A percentile compares a stretch with the other conserved stretches of the same genome.
phyloP scores from a whole-genome alignment of 2,113 vertebrate genomes.

The Solea solea region DNA sequence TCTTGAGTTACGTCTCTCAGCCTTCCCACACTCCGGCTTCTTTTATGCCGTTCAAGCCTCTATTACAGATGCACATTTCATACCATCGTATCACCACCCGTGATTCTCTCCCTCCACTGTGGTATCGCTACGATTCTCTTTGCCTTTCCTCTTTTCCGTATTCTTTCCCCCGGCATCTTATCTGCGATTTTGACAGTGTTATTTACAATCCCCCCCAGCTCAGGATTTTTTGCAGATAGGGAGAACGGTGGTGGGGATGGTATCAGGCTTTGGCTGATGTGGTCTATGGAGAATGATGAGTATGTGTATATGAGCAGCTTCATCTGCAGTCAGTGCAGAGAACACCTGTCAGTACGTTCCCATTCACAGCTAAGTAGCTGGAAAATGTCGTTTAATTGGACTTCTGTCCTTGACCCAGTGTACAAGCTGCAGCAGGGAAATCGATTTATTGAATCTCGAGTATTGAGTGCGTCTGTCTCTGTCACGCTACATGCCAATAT shows the following conservation, averaged over 20 bases:
- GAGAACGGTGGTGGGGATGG: conserved; percentile 53
- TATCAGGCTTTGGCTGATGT: conserved; percentile 52
- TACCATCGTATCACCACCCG: conserved; percentile 51
- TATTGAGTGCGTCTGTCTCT: too few relatives aligned
- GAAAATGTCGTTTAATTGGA: too few relatives aligned
- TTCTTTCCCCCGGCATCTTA: conserved; percentile 61
- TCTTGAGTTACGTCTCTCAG: conserved; percentile 21
- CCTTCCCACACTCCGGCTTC: conserved; percentile 8
- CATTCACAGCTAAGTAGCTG: too few relatives aligned
- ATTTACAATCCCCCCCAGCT: conserved; percentile 72
- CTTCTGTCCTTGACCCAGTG: too few relatives aligned
- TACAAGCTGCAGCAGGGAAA: too few relatives aligned
- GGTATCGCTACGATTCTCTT: conserved; percentile 63
- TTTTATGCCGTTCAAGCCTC: conserved; percentile 29
- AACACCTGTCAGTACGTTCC: not conserved
- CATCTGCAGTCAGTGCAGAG: conserved; percentile 56
- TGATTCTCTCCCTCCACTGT: conserved; percentile 37
- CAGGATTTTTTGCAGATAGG: conserved; percentile 64
- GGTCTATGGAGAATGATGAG: conserved; percentile 57
- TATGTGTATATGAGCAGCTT: conserved; percentile 54
- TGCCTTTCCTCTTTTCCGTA: conserved; percentile 59
- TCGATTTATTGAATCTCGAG: too few relatives aligned
- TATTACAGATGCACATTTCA: conserved; percentile 66
- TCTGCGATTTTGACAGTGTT: conserved; percentile 70
- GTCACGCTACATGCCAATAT: too few relatives aligned